These are phyloP conservation scores for Hartigia nigra DNA, from an alignment of 2,888 invertebrate genomes.

Conservation along the genomic window DNA sequence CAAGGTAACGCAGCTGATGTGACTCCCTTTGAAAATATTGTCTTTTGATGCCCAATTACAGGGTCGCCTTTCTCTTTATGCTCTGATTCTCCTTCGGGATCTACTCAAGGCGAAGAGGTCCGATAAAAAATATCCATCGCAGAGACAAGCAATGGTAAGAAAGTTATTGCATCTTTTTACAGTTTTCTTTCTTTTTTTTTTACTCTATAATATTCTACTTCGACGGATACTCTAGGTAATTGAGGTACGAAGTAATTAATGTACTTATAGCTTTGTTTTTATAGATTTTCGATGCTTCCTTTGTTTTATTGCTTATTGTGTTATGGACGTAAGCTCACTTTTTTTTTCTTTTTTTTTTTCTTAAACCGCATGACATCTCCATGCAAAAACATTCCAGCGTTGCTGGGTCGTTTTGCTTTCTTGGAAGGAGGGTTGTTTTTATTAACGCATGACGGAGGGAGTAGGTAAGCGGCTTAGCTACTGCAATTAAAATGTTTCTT, in stretches of 20 bases:
- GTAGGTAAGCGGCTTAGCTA: constrained; percentile 59
- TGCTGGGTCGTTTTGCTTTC: constrained; percentile 25
- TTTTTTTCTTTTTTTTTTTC: neutral
- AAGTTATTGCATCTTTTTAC: neutral
- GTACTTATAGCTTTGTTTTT: neutral
- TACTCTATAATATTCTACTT: no score
- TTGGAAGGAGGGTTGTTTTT: constrained; percentile 40
- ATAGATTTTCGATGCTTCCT: neutral
- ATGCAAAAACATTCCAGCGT: neutral
- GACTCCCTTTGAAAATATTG: constrained; percentile 42
- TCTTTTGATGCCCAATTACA: constrained; percentile 60
- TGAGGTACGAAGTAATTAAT: neutral
- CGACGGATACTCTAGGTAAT: neutral
- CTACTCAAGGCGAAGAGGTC: neutral
- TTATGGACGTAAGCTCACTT: neutral
- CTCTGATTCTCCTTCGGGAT: constrained; percentile 21
- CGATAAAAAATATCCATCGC: neutral
- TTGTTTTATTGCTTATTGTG: neutral
- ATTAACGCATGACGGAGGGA: constrained; percentile 49
- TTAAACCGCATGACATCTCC: neutral
- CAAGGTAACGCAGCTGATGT: neutral
- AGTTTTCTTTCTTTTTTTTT: neutral
- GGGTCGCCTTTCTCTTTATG: constrained; percentile 42
- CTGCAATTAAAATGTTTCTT: constrained; percentile 64
- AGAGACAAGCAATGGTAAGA: neutral